These are phyloP conservation scores for Probosciger aterrimus DNA, from an alignment of 2,113 vertebrate genomes.

Conservation along the genomic window DNA sequence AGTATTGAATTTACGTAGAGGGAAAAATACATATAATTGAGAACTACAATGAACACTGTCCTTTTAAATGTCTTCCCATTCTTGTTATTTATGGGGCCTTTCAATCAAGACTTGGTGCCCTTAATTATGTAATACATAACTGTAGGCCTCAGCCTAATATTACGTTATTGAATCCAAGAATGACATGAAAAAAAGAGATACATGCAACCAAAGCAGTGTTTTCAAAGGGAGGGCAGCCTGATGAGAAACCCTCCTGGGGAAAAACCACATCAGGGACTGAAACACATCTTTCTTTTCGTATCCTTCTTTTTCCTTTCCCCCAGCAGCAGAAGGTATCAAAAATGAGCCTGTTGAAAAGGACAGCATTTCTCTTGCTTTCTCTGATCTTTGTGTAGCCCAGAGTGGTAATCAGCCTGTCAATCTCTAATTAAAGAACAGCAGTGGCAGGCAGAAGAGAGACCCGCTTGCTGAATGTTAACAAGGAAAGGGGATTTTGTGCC, in stretches of 20 bases:
- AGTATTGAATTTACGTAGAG: background rate
- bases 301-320: background rate
- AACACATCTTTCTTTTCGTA: background rate
- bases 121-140: conserved; percentile 54
- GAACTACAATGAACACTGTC: background rate
- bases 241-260: conserved; percentile 31
- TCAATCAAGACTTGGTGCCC: conserved; percentile 32
- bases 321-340: conserved; percentile 55
- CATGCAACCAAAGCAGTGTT: conserved; percentile 1
- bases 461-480: background rate
- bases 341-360: conserved; percentile 37
- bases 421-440: conserved; percentile 64
- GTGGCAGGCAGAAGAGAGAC: conserved; percentile 12
- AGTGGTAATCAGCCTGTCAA: conserved; percentile 63
- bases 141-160: conserved; percentile 10
- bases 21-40: background rate
- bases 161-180: conserved; percentile 27
- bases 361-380: background rate
- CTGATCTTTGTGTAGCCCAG: conserved; percentile 42
- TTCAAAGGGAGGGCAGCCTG: conserved; percentile 37
- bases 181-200: background rate
- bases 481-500: background rate
- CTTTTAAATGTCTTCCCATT: conserved; percentile 22
- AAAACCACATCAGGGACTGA: background rate
- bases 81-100: conserved; percentile 26